Evolutionary conservation across 2,888 invertebrate species (phyloP).

Genomic region (Xylota segnis): DNA sequence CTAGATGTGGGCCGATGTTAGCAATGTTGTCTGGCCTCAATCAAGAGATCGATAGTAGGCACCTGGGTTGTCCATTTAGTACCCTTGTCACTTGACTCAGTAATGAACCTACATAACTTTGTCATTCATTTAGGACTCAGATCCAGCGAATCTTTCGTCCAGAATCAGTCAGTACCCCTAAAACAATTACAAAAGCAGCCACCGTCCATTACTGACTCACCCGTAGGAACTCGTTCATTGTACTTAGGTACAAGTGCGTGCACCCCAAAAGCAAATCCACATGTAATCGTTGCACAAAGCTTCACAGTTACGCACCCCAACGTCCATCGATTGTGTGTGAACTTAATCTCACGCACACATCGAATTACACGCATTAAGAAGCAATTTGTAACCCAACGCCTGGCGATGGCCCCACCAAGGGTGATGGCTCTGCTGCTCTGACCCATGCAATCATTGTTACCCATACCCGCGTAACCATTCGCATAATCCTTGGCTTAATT

Average conservation of each 20-base stretch:
- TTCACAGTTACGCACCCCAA: slow-evolving; percentile 28
- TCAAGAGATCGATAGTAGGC: no score
- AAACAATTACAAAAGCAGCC: background rate
- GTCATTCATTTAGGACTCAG: no score
- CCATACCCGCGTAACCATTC: slow-evolving; percentile 25
- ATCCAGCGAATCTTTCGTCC: background rate
- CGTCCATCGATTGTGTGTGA: slow-evolving; percentile 15
- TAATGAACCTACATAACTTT: no score
- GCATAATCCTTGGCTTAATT: slow-evolving; percentile 70
- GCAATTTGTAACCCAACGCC: slow-evolving; percentile 63
- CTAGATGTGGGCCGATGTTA: no score
- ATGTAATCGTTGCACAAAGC: slow-evolving; percentile 30
- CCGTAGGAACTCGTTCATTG: background rate
- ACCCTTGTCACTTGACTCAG: no score
- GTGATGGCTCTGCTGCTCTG: slow-evolving; percentile 13
- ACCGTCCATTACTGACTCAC: background rate
- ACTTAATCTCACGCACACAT: slow-evolving; percentile 56
- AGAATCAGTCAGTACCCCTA: background rate
- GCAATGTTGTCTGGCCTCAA: no score
- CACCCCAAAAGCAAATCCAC: background rate
- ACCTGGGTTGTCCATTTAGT: no score
- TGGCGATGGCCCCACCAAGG: slow-evolving; percentile 22
- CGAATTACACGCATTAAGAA: slow-evolving; percentile 64
- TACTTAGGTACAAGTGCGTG: background rate
- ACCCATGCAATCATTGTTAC: slow-evolving; percentile 57